A percentile compares a stretch with the other conserved stretches of the same genome.
Conservation (phyloP, 2,797 vertebrate genomes). For the Ptychobarbus kaznakovi region DNA sequence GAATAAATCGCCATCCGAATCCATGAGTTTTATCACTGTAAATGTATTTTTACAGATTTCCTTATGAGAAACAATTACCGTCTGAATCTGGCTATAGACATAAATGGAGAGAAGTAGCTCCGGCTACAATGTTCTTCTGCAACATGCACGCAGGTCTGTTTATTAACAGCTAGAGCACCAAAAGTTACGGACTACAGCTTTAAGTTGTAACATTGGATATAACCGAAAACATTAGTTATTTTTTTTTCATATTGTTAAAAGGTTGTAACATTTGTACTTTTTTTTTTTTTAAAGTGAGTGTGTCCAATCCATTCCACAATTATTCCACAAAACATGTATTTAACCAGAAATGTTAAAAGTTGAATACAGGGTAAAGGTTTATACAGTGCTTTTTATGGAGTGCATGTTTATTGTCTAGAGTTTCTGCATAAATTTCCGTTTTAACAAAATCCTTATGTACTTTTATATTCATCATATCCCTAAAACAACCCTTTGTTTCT, state of each 20-base stretch:
- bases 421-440: constrained; percentile 7
- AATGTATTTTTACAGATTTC: too few relatives aligned
- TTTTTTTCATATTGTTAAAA: not conserved
- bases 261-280: not conserved
- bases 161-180: too few relatives aligned
- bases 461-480: constrained; percentile 7
- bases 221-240: not conserved
- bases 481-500: not conserved
- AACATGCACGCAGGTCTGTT: too few relatives aligned
- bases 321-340: not conserved
- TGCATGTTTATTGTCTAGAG: not conserved
- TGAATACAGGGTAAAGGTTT: not conserved
- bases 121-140: too few relatives aligned
- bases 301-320: not conserved
- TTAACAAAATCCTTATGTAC: not conserved
- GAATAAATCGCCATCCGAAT: too few relatives aligned
- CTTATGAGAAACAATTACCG: too few relatives aligned
- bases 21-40: too few relatives aligned
- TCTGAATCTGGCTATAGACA: too few relatives aligned
- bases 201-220: not conserved
- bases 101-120: too few relatives aligned
- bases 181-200: too few relatives aligned
- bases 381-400: not conserved
- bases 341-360: not conserved
- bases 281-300: not conserved